Base-by-base conservation (phyloP, 2,113 vertebrate species). In the Pyxicephalus adspersus region DNA sequence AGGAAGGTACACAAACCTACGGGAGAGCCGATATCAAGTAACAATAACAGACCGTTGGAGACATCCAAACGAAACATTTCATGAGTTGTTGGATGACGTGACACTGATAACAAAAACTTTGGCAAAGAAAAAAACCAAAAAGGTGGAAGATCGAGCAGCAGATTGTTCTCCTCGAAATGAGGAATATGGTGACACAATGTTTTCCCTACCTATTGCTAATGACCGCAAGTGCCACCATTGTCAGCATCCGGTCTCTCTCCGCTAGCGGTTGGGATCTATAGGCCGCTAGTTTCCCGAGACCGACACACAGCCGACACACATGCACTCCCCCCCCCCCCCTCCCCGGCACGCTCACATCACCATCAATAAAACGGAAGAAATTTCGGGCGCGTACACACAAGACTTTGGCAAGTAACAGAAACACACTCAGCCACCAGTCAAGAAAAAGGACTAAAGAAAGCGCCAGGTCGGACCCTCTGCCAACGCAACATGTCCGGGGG, bases 381-480 rank as follows among this genome's bases (percentile, higher is more conserved):
- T 73, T 55, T 19, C 23, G 89, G 54, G 72, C 52, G 64, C 92
- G 91, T 91, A 93, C 92, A 92, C 87, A 93, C 92, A 92, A 75
- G 70, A 81, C 70, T 51, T 76, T 52, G 74, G 74, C 58, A 63
- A 45, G 38, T 90, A 90, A 86, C 81, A 63, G 91, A 92, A 91
- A 91, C 86, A 92, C 92, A 94, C 92, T 94, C 92, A 90, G 92
- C 91, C 93, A 92, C 89, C 91, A 90, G 91, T 91, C 93, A 91
- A 91, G 5, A 89, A 85, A 90, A 92, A 92, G 92, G 91, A 92
- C 90, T 90, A 85, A 77, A 60, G 23, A 23, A 63, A 61, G 76
- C 81, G 38, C 63, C 73, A 55, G 70, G 28, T 34, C 20, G 51
- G 45, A 61, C 66, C 65, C 38, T 61, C 34, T 50, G 54, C 57